Evolutionary conservation across 2,113 vertebrate species (phyloP).

Genomic region (Larimichthys crocea): DNA sequence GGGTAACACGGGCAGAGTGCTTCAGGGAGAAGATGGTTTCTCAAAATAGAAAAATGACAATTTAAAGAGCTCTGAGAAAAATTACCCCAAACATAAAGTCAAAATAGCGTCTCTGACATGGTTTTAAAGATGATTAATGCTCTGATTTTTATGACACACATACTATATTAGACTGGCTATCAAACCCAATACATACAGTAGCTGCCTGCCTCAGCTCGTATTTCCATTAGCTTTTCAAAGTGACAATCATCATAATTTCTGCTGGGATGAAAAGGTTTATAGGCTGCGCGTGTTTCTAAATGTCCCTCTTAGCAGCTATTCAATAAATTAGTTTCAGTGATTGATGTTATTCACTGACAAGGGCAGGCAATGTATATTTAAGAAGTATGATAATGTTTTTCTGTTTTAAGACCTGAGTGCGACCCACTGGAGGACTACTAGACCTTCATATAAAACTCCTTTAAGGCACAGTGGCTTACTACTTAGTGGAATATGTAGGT

Average conservation of each 20-base stretch:
- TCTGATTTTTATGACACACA: conserved; percentile 57
- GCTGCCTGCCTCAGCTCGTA: conserved; percentile 52
- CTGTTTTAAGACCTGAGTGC: conserved; percentile 23
- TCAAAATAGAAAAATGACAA: conserved; percentile 3
- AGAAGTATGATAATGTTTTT: conserved; percentile 25
- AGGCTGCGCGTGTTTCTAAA: conserved; percentile 32
- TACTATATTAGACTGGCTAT: conserved; percentile 58
- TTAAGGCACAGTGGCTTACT: neutral
- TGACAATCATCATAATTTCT: conserved; percentile 67
- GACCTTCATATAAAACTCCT: too few species aligned
- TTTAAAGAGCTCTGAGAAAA: conserved; percentile 9
- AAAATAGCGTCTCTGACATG: conserved; percentile 22
- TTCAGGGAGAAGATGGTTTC: neutral
- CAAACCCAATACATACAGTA: conserved; percentile 54
- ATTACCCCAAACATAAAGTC: conserved; percentile 21
- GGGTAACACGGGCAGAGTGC: neutral
- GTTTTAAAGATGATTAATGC: conserved; percentile 42
- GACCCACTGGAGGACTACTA: conserved; percentile 3
- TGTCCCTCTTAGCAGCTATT: conserved; percentile 53
- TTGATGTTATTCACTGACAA: conserved; percentile 50
- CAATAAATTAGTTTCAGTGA: conserved; percentile 57
- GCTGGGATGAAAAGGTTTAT: conserved; percentile 71
- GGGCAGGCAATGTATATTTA: conserved; percentile 25
- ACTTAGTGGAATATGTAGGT: neutral
- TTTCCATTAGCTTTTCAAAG: conserved; percentile 67